phyloP scores from a whole-genome alignment of 2,888 invertebrate species.

The Cephus rjabovi region DNA sequence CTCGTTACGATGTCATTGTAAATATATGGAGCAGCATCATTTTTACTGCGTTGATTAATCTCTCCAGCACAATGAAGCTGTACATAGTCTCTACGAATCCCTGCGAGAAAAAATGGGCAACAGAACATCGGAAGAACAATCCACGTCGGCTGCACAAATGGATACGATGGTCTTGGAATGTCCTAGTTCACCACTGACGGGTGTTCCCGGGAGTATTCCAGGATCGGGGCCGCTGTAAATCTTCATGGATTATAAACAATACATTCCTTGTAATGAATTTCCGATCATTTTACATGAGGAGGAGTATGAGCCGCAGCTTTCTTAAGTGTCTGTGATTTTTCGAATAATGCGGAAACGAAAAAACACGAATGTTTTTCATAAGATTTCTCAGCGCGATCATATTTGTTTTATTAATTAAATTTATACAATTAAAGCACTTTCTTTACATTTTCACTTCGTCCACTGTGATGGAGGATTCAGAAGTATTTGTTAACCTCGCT shows the following conservation, averaged over 20 bases:
- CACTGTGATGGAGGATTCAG: too few species aligned
- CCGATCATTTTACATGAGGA: too few species aligned
- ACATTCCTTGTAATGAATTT: too few species aligned
- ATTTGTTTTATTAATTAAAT: too few species aligned
- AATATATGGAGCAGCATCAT: not conserved
- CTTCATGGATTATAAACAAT: too few species aligned
- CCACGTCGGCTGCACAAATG: conserved; percentile 70
- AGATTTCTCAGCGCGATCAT: too few species aligned
- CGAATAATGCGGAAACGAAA: too few species aligned
- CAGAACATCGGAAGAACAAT: conserved; percentile 72
- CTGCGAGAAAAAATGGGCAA: conserved; percentile 82
- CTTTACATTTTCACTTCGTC: too few species aligned
- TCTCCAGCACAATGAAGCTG: conserved; percentile 83
- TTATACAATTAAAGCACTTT: too few species aligned
- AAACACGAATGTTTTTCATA: too few species aligned
- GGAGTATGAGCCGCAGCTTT: too few species aligned
- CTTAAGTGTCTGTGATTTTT: too few species aligned
- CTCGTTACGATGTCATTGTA: conserved; percentile 9
- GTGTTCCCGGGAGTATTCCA: conserved; percentile 78
- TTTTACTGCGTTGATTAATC: conserved; percentile 16
- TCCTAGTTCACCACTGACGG: conserved; percentile 86
- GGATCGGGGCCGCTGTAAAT: not conserved
- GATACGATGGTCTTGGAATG: conserved; percentile 79
- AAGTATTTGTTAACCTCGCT: conserved; percentile 29
- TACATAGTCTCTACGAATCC: conserved; percentile 82